Percentiles rank a stretch among this genome's conserved stretches.
phyloP scores from a whole-genome alignment of 2,797 vertebrate species.

The Nasua narica region DNA sequence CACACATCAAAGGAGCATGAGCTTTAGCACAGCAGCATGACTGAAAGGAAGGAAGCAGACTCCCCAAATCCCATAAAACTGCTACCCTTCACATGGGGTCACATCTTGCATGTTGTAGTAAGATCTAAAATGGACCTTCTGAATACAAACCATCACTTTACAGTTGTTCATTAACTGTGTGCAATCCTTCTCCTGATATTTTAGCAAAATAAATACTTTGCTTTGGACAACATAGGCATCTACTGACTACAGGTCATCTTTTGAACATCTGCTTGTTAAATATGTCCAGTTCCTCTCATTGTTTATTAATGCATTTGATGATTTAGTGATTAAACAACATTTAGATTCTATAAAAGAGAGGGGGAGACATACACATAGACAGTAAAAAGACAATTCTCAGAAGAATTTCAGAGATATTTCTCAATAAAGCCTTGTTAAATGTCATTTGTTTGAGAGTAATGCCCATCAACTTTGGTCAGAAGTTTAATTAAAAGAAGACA shows the following conservation, averaged over 20 bases:
- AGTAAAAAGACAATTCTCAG: neutral
- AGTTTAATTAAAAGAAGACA: neutral
- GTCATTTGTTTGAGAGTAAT: neutral
- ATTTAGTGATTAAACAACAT: neutral
- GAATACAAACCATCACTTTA: neutral
- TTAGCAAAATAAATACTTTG: neutral
- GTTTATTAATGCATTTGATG: slow-evolving; percentile 21
- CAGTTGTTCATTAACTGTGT: neutral
- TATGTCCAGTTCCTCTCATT: neutral
- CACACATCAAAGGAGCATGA: neutral
- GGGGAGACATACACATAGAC: neutral
- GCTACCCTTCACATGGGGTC: neutral
- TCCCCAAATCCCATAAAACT: too few species aligned
- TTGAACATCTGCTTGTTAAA: neutral
- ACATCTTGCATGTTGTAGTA: neutral
- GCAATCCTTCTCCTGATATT: neutral
- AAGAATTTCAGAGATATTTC: neutral
- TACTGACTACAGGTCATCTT: neutral
- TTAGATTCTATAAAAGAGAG: neutral
- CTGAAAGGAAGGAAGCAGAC: neutral
- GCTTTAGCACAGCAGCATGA: neutral
- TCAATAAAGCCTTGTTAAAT: neutral
- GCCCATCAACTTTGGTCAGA: neutral
- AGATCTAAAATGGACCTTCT: neutral
- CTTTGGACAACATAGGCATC: neutral